Percentiles rank a stretch among this genome's conserved stretches.
phyloP scores from a whole-genome alignment of 2,888 invertebrate genomes.

The Trichopria drosophilae region DNA sequence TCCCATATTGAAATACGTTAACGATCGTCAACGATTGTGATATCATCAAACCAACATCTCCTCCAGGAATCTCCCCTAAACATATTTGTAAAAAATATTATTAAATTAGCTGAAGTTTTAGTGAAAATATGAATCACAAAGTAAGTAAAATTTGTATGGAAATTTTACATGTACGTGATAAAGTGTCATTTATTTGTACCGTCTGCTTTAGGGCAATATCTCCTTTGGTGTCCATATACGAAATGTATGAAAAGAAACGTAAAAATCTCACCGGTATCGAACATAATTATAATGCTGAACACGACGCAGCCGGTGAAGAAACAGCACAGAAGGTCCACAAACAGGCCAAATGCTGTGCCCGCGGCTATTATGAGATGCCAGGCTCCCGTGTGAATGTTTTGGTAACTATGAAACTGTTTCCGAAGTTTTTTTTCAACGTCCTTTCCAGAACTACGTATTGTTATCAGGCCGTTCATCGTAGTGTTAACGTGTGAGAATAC shows the following conservation, averaged over 20 bases:
- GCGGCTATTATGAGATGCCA: constrained; percentile 70
- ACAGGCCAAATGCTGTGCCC: constrained; percentile 72
- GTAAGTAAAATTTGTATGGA: too few species aligned
- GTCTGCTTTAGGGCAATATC: too few species aligned
- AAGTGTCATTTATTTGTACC: too few species aligned
- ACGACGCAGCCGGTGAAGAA: constrained; percentile 69
- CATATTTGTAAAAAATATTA: too few species aligned
- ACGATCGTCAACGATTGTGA: constrained; percentile 72
- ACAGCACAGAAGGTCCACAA: constrained; percentile 73
- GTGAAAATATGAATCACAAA: too few species aligned
- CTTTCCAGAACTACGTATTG: constrained; percentile 79
- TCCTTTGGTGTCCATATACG: too few species aligned
- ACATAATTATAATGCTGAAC: constrained; percentile 66
- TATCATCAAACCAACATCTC: constrained; percentile 72
- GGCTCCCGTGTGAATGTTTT: constrained; percentile 72
- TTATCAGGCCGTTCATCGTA: constrained; percentile 81
- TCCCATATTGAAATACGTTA: constrained; percentile 78
- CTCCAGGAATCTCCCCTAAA: too few species aligned
- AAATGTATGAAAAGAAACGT: too few species aligned
- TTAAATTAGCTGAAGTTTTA: too few species aligned
- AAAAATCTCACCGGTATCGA: constrained; percentile 62
- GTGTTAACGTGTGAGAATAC: constrained; percentile 89
- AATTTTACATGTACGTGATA: too few species aligned
- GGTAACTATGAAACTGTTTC: constrained; percentile 71
- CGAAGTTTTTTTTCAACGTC: constrained; percentile 67